Evolutionary conservation across 1,140 invertebrate genomes (phyloP), one percentile per base, ranked within the genome.

Genomic region (Leptestheria dahalacensis): DNA sequence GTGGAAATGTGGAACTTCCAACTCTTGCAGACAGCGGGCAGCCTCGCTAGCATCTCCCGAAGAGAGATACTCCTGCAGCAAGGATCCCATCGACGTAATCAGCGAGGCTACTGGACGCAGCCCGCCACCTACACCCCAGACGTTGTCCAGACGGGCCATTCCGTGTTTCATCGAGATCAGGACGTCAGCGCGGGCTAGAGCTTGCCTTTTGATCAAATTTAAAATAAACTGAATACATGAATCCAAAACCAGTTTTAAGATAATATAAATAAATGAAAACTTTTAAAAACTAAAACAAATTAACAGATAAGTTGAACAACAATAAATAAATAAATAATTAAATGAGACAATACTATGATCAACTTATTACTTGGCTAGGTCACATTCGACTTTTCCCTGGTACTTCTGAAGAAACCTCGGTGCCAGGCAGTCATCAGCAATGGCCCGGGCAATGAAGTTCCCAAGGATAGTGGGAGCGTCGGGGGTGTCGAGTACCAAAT

Each of bases 1-100:
- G 72, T 94, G 88, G 72, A 94, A 95, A 73, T 94, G 91, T 10
- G 91, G 91, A 56, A 94, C 91, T 75, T 94, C 90, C 11, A 95
- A 75, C 26, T 88, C 85, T 1, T 79, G 72, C 18, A 95, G 77
- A 68, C 88, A 91, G 24, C 84, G 77, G 64, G 79, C 78, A 1
- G 84, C 90, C 69, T 94, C 91, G 46, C 78, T 76, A 10, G 87
- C 71, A 71, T 93, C 91, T 1, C 84, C 78, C 1, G 88, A 90
- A 21, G 83, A 87, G 29, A 92, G 70, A 73, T 86, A 93, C 73
- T 94, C 91, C 68, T 90, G 82, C 52, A 95, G 76, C 3, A 93
- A 75, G 59, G 91, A 73, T 62, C 82, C 82, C 79, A 94, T 92
- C 74, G 91, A 81, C 24, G 86, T 82, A 48, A 88, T 85, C 28